Evolutionary conservation across 2,113 vertebrate species (phyloP), one percentile per base, ranked within the genome.

Genomic region (Pomatostomus ruficeps): DNA sequence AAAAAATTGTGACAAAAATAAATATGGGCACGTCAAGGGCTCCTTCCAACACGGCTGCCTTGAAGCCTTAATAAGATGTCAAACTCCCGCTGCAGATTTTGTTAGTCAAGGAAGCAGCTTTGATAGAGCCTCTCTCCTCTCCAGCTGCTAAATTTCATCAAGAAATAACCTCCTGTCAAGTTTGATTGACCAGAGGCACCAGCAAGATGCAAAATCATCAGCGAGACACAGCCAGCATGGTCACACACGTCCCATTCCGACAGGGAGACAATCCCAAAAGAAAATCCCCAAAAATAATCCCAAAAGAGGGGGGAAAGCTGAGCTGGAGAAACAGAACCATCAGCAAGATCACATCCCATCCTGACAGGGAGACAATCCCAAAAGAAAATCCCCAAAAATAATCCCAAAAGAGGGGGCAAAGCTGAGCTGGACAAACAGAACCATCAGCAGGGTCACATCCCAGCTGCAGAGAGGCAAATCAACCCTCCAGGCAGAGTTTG

Each of bases 91-190:
- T 40, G 70, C 77, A 82, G 73, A 65, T 91, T 89, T 75, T 55
- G 89, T 85, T 67, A 89, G 48, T 57, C 85, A 88, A 68, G 85
- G 82, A 78, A 89, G 71, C 66, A 52, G 45, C 73, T 94, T 79
- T 85, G 81, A 71, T 55, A 67, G 70, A 59, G 67, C 26, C 84
- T 51, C 85, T 88, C 81, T 57, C 65, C 73, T 45, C 49, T 25
- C 73, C 81, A 94, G 88, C 85, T 85, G 95, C 85, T 76, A 62
- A 74, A 36, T 43, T 85, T 55, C 85, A 81, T 46, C 54, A 75
- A 70, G 74, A 85, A 95, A 88, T 49, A 85, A 89, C 66, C 57
- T 85, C 85, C 93, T 82, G 81, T 89, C 92, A 88, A 29, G 52
- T 91, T 10, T 72, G 96, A 93, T 76, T 89, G 88, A 89, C 48